A percentile compares a stretch with the other conserved stretches of the same genome.
Conservation (phyloP, 2,888 invertebrate genomes). For the Crioceris asparagi region DNA sequence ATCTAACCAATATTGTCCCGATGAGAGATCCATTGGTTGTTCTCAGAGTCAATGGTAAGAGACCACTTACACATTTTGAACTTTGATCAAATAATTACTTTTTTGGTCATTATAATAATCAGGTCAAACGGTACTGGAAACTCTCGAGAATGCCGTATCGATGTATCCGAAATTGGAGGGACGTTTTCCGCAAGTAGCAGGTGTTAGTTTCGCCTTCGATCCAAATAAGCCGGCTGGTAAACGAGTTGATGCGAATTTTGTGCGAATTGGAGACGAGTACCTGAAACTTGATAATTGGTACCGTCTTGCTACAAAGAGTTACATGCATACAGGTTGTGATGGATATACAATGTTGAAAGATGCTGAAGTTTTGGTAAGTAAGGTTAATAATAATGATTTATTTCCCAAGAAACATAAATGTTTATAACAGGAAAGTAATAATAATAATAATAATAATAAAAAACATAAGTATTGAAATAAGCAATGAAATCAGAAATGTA, state of each 20-base stretch:
- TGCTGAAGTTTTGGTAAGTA: conserved; percentile 59
- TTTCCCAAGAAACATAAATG: too few species aligned
- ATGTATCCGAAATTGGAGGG: conserved; percentile 83
- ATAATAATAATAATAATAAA: too few species aligned
- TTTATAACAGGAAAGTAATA: too few species aligned
- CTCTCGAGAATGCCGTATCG: conserved; percentile 75
- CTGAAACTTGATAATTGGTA: conserved; percentile 61
- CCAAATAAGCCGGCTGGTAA: conserved; percentile 57
- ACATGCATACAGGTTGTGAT: conserved; percentile 71
- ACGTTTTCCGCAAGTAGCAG: conserved; percentile 78
- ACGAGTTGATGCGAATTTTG: conserved; percentile 58
- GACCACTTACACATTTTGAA: background rate
- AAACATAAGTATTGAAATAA: too few species aligned
- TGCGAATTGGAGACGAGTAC: conserved; percentile 79
- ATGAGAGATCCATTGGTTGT: conserved; percentile 77
- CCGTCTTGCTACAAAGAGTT: conserved; percentile 71
- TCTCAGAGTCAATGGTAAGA: conserved; percentile 55
- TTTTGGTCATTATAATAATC: conserved; percentile 11
- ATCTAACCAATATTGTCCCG: conserved; percentile 72
- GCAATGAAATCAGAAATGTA: too few species aligned
- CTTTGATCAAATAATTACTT: background rate
- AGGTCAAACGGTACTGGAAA: conserved; percentile 56
- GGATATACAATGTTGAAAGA: conserved; percentile 72
- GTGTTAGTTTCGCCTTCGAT: conserved; percentile 66
- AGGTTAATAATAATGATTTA: conserved; percentile 4